Base-by-base conservation (phyloP, 1,140 invertebrate species). In the Anoplophora glabripennis region DNA sequence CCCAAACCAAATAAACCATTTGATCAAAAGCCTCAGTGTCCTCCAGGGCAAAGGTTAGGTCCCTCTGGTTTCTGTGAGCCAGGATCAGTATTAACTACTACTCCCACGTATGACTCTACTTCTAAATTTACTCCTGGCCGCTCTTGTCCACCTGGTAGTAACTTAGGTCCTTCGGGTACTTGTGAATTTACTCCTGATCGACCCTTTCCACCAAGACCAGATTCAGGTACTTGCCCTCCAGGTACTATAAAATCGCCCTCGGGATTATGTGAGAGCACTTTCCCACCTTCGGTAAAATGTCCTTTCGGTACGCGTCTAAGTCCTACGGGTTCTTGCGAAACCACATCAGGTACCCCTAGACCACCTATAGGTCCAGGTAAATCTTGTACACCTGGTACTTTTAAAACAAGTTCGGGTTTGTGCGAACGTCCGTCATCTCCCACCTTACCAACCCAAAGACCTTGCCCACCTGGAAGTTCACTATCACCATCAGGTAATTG, bases 11-110 rank as follows among this genome's bases (percentile, higher is more conserved):
- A 35, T 10, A 53, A 7, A 40, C 51, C 51, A 15, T 53, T 41
- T n/a, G 28, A 49, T 18, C 46, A 14, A 11, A 61, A 18, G 42
- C 56, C 18, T 0, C 35, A 51, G 10, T 63, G 61, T 34, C 61
- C 53, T 9, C 45, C 47, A 7, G 61, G 61, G 10, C 53, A 36
- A 11, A 5, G 28, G 18, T 12, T 37, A 7, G 35, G 46, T 37
- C 38, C 51, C 7, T 59, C 46, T 3, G 61, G 61, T 7, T 18
- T 35, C 8, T 63, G 61, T 38, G 53, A 59, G 38, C 5, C 21
- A 28, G 21, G 5, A 28, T 28, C 21, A 5, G 21, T 28, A 3
- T 28, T 28, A 5, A 28, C 21, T 28, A 28, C 21, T 28, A 28
- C 21, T 28, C 21, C 21, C 21, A 28, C 21, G 5, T 28, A 28